phyloP scores from a whole-genome alignment of 2,888 invertebrate species.

The Microctonus hyperodae region DNA sequence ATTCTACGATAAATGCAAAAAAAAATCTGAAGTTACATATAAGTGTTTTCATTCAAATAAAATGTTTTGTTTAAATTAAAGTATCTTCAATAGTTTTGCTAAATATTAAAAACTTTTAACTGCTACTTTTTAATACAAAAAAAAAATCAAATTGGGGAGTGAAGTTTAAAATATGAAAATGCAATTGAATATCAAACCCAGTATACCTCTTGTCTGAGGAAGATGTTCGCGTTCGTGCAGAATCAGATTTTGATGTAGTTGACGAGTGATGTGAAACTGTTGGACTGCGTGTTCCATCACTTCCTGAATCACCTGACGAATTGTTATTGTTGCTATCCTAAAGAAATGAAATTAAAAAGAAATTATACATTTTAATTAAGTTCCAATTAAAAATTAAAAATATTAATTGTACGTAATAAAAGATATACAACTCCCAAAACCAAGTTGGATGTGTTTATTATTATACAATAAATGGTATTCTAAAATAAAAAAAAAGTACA shows the following conservation, averaged over 20 bases:
- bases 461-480: conserved; percentile 31
- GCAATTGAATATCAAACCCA: conserved; percentile 49
- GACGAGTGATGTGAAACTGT: conserved; percentile 33
- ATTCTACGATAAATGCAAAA: too few species aligned
- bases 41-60: too few species aligned
- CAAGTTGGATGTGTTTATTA: conserved; percentile 27
- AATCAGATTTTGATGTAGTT: conserved; percentile 44
- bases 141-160: background rate
- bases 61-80: too few species aligned
- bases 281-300: conserved; percentile 51
- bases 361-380: conserved; percentile 22
- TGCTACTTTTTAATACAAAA: background rate
- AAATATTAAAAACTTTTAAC: too few species aligned
- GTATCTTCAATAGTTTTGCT: too few species aligned
- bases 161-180: background rate
- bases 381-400: conserved; percentile 15
- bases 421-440: conserved; percentile 29
- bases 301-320: conserved; percentile 56
- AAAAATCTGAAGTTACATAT: too few species aligned
- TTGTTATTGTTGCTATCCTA: conserved; percentile 63
- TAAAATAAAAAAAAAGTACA: conserved; percentile 27
- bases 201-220: conserved; percentile 60
- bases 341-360: conserved; percentile 45
- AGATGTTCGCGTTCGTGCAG: conserved; percentile 48
- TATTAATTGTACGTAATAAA: conserved; percentile 21